Evolutionary conservation across 2,797 vertebrate genomes (phyloP).

Genomic region (Protonibea diacanthus): DNA sequence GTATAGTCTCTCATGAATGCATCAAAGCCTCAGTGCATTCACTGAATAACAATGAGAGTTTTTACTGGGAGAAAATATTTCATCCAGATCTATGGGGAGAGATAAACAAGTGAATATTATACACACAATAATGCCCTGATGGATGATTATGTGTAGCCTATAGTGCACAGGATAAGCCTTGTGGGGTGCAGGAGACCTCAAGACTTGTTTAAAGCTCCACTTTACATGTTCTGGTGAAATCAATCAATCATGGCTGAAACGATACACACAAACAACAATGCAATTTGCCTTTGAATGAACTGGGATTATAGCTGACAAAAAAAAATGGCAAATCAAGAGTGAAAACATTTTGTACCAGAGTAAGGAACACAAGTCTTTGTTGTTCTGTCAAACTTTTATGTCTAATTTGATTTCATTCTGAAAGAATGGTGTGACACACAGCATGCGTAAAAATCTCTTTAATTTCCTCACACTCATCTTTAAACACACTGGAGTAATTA

Average conservation of each 20-base stretch:
- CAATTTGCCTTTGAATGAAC: conserved; percentile 30
- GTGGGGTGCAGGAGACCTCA: conserved; percentile 32
- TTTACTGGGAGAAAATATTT: conserved; percentile 63
- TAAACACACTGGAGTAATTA: conserved; percentile 17
- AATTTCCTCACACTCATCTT: conserved; percentile 15
- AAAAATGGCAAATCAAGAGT: conserved; percentile 3
- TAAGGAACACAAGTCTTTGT: not conserved
- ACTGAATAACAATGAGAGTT: conserved; percentile 75
- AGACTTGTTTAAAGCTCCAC: conserved; percentile 34
- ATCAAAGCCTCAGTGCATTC: conserved; percentile 54
- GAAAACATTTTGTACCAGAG: not conserved
- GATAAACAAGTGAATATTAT: conserved; percentile 71
- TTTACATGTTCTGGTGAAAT: conserved; percentile 43
- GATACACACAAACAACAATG: conserved; percentile 32
- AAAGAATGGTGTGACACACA: conserved; percentile 5
- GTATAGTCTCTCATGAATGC: conserved; percentile 62
- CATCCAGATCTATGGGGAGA: conserved; percentile 60
- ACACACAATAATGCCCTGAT: conserved; percentile 54
- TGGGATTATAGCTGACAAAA: conserved; percentile 14
- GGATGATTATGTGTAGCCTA: conserved; percentile 61
- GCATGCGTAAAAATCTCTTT: conserved; percentile 10
- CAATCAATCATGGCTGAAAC: conserved; percentile 40
- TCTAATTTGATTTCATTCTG: conserved; percentile 35
- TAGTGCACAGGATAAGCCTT: conserved; percentile 35
- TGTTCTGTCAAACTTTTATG: conserved; percentile 16